These are phyloP conservation scores for Crocallis elinguaria DNA, from an alignment of 2,888 invertebrate species.

Conservation along the genomic window DNA sequence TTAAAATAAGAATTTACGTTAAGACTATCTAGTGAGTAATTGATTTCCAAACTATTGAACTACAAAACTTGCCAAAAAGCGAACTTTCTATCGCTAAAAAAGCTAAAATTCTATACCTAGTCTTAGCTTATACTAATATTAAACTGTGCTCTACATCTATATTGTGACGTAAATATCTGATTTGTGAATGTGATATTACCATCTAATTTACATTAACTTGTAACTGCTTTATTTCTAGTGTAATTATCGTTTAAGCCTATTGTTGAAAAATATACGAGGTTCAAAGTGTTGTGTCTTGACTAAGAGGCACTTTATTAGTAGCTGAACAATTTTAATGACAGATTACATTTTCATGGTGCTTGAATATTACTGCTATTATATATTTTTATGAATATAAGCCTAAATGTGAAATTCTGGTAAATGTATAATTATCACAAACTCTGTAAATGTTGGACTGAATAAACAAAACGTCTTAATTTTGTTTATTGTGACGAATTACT, in stretches of 20 bases:
- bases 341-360: slow-evolving; percentile 60
- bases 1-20: slow-evolving; percentile 52
- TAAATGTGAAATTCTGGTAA: slow-evolving; percentile 67
- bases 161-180: slow-evolving; percentile 57
- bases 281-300: slow-evolving; percentile 59
- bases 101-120: slow-evolving; percentile 65
- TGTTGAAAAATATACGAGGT: slow-evolving; percentile 39
- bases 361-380: slow-evolving; percentile 59
- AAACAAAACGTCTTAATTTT: slow-evolving; percentile 45
- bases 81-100: slow-evolving; percentile 73
- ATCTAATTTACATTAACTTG: slow-evolving; percentile 45
- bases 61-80: slow-evolving; percentile 79
- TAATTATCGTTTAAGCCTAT: slow-evolving; percentile 47
- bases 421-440: slow-evolving; percentile 79
- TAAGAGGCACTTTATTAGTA: slow-evolving; percentile 78
- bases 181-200: slow-evolving; percentile 50
- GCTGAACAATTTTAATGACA: slow-evolving; percentile 50
- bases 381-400: slow-evolving; percentile 64
- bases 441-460: slow-evolving; percentile 78
- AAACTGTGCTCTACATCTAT: slow-evolving; percentile 71
- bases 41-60: slow-evolving; percentile 66
- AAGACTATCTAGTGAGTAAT: slow-evolving; percentile 60
- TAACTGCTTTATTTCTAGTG: slow-evolving; percentile 52
- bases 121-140: slow-evolving; percentile 63
- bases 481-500: slow-evolving; percentile 28